Base-by-base conservation (phyloP, 2,797 vertebrate genomes). In the Sebastes flavidus region DNA sequence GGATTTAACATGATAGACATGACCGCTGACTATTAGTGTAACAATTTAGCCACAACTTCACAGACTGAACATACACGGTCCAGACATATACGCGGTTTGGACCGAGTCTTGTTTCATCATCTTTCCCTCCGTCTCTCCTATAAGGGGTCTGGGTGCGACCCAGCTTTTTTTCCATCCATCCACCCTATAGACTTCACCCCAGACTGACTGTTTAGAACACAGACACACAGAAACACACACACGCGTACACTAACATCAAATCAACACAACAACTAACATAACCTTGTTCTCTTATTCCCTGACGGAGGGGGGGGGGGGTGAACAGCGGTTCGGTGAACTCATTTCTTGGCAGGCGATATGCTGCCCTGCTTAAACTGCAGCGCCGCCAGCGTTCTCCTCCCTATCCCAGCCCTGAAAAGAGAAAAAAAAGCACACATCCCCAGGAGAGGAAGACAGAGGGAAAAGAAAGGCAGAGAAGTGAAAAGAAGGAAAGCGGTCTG, bases 321-420 rank as follows among this genome's bases (percentile, higher is more conserved):
- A 87, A 77, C 62, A 54, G 81, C 29, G 22, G 80, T 76, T 90
- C 30, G 5, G 78, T 94, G 89, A 94, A 94, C 91, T 93, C 83
- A 91, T 84, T 90, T 88, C 77, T 90, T 95, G 93, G 92, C 91
- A 87, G 78, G 62, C 18, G 72, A 38, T 67, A 52, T 14, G 22
- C 63, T 66, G 72, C 61, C 72, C 78, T 22, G 61, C 78, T 38
- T 89, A 72, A 87, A 85, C 68, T 78, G 65, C 46, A 77, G 58
- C 46, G 8, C 85, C 30, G 61, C 86, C 67, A 86, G 56, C 24
- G 2, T 25, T 80, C 83, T 80, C 87, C 80, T 83, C 88, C 75
- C 82, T 58, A 38, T 65, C 71, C 77, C 71, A 69, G 46, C 54
- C 32, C 46, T 66, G 14, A 80, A 84, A 65, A 42, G 20, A 85